phyloP scores from a whole-genome alignment of 2,113 vertebrate genomes.

The Neogale vison region DNA sequence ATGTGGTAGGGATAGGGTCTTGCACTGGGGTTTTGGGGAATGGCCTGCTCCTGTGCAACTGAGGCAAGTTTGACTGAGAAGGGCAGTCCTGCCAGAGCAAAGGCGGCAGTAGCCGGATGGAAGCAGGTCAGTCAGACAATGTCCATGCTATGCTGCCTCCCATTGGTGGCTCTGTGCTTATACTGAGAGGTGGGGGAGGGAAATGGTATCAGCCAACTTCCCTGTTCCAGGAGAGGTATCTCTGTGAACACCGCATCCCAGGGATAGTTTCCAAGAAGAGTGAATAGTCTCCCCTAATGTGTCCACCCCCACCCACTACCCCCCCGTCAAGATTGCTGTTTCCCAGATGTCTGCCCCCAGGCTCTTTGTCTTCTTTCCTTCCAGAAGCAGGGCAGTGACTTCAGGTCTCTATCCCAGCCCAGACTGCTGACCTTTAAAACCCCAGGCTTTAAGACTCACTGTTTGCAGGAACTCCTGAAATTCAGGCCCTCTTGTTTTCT shows the following conservation, averaged over 20 bases:
- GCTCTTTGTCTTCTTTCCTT: background rate
- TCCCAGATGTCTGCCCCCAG: background rate
- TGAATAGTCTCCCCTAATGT: background rate
- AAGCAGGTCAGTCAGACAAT: background rate
- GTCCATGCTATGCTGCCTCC: background rate
- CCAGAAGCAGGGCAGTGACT: background rate
- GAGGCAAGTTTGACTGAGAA: background rate
- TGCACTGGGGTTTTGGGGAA: background rate
- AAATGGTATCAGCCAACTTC: background rate
- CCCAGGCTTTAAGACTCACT: background rate
- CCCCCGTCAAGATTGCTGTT: background rate
- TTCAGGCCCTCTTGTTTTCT: background rate
- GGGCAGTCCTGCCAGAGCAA: background rate
- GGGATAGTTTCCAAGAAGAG: background rate
- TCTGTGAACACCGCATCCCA: background rate
- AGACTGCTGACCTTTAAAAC: background rate
- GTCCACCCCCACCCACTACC: accelerated
- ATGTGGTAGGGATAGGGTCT: background rate
- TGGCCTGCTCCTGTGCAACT: background rate
- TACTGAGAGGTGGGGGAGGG: background rate
- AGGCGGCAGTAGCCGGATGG: background rate
- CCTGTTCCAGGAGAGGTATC: background rate
- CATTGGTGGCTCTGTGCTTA: background rate
- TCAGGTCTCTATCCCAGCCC: background rate
- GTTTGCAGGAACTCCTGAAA: background rate